These are phyloP conservation scores for Emmelina monodactyla DNA, from an alignment of 2,888 invertebrate genomes.

Conservation along the genomic window DNA sequence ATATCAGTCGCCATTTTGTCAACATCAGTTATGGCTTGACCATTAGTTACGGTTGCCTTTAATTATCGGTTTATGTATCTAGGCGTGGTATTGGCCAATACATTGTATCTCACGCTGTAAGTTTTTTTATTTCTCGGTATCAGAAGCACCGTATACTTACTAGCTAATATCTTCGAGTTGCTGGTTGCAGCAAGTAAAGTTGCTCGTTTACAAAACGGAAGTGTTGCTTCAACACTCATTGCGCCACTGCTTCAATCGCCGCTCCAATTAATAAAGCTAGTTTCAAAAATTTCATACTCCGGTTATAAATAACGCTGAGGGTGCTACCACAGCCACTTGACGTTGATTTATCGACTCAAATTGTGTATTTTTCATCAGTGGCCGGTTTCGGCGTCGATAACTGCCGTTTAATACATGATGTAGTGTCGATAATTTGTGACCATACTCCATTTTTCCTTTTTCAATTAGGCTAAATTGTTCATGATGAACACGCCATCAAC, in stretches of 20 bases:
- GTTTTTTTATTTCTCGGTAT: too few species aligned
- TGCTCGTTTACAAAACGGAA: too few species aligned
- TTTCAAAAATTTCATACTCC: slow-evolving; percentile 37
- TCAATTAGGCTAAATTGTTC: slow-evolving; percentile 59
- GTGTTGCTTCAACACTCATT: too few species aligned
- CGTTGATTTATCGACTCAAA: slow-evolving; percentile 59
- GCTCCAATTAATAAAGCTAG: slow-evolving; percentile 6
- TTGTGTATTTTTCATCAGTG: slow-evolving; percentile 63
- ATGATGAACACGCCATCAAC: slow-evolving; percentile 35
- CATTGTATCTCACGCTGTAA: neutral
- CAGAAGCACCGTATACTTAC: too few species aligned
- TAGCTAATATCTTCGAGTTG: too few species aligned
- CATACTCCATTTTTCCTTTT: slow-evolving; percentile 51
- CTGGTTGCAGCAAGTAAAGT: too few species aligned
- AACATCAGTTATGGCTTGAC: too few species aligned
- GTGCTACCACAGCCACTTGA: slow-evolving; percentile 42
- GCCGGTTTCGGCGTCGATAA: slow-evolving; percentile 57
- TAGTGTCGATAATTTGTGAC: slow-evolving; percentile 63
- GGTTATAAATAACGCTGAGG: slow-evolving; percentile 48
- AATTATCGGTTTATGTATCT: too few species aligned
- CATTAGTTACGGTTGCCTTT: too few species aligned
- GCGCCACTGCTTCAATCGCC: too few species aligned
- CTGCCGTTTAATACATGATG: slow-evolving; percentile 64
- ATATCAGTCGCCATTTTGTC: too few species aligned
- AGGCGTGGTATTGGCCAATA: neutral